Percentiles rank a stretch among this genome's conserved stretches.
Conservation (phyloP, 1,140 invertebrate species). For the Heliconius melpomene region DNA sequence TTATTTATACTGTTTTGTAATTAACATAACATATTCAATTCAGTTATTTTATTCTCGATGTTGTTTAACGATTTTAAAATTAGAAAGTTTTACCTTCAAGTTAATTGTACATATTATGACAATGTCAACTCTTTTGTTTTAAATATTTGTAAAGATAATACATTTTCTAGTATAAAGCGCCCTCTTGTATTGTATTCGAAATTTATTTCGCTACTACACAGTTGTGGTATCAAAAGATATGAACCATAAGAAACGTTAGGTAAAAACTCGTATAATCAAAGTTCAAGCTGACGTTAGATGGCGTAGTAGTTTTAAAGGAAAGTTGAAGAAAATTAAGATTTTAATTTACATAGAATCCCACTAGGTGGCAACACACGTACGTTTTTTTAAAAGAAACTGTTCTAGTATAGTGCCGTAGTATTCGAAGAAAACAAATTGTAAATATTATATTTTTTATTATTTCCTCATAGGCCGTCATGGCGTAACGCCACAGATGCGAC, state of each 20-base stretch:
- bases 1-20: no score
- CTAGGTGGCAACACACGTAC: conserved; percentile 10
- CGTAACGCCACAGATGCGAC: no score
- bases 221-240: background rate
- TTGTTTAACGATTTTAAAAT: background rate
- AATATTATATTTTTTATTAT: no score
- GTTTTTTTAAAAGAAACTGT: background rate
- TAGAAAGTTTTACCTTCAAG: background rate
- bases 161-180: background rate
- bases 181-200: background rate
- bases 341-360: background rate
- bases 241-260: background rate
- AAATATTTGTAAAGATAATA: background rate
- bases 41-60: background rate
- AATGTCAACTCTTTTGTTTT: background rate
- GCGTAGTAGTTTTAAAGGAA: background rate
- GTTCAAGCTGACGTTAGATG: background rate
- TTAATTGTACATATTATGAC: background rate
- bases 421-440: background rate
- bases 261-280: background rate
- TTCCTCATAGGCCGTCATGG: no score
- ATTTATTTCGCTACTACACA: background rate
- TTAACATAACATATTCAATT: no score
- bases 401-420: background rate
- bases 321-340: background rate